A percentile compares a stretch with the other conserved stretches of the same genome.
Evolutionary conservation across 2,888 invertebrate species (phyloP).

Genomic region (Plutella xylostella): DNA sequence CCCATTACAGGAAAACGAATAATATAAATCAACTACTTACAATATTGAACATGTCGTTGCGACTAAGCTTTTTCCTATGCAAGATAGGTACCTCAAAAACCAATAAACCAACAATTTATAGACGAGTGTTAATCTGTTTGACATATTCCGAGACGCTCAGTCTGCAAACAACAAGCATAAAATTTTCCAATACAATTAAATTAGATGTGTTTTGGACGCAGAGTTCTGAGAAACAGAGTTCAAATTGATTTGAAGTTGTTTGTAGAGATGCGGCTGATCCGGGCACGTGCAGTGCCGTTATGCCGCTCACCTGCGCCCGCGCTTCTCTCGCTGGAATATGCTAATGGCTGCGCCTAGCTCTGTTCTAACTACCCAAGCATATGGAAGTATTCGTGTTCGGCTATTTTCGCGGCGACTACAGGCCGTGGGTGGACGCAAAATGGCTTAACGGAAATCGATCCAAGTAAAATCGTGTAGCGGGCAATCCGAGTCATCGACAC

Average conservation of each 20-base stretch:
- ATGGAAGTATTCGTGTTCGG: constrained; percentile 5
- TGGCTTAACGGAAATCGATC: constrained; percentile 49
- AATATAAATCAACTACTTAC: constrained; percentile 32
- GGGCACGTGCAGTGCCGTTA: constrained; percentile 54
- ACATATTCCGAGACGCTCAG: constrained; percentile 35
- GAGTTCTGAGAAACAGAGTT: constrained; percentile 28
- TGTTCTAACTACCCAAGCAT: constrained; percentile 1
- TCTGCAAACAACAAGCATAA: constrained; percentile 35
- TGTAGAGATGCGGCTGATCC: constrained; percentile 42
- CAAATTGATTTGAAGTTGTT: constrained; percentile 30
- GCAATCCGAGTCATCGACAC: constrained; percentile 46
- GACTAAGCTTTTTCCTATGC: constrained; percentile 34
- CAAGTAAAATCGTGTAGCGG: constrained; percentile 11
- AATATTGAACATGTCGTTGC: constrained; percentile 21
- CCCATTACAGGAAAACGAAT: constrained; percentile 24
- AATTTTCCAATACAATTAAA: constrained; percentile 21
- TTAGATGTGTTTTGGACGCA: neutral
- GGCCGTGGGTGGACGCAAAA: constrained; percentile 47
- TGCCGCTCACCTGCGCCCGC: constrained; percentile 59
- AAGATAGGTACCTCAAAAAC: constrained; percentile 34
- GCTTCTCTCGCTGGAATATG: constrained; percentile 46
- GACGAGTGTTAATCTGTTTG: constrained; percentile 50
- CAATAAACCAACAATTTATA: constrained; percentile 48
- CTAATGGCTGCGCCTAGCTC: constrained; percentile 42
- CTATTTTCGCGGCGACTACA: neutral